Conservation (phyloP, 2,113 vertebrate genomes). For the Pycnonotus jocosus region DNA sequence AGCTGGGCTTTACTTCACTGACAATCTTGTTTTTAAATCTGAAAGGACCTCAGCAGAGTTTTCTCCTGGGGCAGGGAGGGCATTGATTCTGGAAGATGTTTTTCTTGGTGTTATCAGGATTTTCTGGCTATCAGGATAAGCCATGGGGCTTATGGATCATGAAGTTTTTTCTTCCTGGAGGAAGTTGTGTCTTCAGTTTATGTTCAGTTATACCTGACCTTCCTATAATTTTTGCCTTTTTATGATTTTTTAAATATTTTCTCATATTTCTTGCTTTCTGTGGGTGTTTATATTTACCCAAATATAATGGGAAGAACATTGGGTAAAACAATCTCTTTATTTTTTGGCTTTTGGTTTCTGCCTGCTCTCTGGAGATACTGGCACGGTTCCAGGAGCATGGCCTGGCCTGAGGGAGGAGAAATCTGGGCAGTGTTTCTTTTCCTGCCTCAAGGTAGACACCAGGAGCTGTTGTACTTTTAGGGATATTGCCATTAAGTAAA, state of each 20-base stretch:
- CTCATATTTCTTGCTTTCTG: not conserved
- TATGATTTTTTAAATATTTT: not conserved
- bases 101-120: not conserved
- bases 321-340: not conserved
- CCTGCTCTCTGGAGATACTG: not conserved
- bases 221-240: not conserved
- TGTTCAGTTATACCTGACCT: not conserved
- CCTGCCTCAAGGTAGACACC: not conserved
- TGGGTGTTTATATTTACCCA: not conserved
- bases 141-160: not conserved
- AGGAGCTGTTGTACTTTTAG: not conserved
- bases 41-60: not conserved
- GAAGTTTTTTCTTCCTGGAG: not conserved
- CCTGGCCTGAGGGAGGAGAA: not conserved
- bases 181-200: not conserved
- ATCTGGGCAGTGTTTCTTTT: not conserved
- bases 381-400: not conserved
- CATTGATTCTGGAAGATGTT: not conserved
- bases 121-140: constrained; percentile 5
- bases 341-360: not conserved
- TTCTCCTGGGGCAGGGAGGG: not conserved
- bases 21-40: not conserved
- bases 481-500: not conserved
- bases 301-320: fast-evolving
- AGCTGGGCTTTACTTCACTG: not conserved